Percentiles rank a stretch among this genome's conserved stretches.
Conservation (phyloP, 1,140 invertebrate species). For the Agrypnia vestita region DNA sequence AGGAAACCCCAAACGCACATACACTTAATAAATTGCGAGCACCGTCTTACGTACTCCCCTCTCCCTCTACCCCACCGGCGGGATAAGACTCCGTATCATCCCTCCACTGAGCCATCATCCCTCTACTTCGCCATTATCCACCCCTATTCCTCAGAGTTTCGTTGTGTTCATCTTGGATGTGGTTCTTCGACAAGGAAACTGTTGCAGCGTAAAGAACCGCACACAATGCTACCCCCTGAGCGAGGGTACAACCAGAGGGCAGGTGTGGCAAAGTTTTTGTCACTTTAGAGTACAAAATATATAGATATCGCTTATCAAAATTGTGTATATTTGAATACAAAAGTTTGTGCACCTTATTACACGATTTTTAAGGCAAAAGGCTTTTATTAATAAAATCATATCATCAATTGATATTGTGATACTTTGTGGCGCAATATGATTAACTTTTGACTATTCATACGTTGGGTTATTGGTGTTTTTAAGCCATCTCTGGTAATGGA, state of each 20-base stretch:
- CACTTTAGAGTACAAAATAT: too few relatives aligned
- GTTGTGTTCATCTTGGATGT: slow-evolving; percentile 41
- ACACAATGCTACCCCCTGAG: slow-evolving; percentile 44
- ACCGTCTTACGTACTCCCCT: slow-evolving; percentile 18
- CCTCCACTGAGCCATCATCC: slow-evolving; percentile 15
- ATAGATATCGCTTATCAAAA: too few relatives aligned
- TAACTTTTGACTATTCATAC: too few relatives aligned
- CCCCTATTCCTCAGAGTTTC: slow-evolving; percentile 37
- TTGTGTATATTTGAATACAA: too few relatives aligned
- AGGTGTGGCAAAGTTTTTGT: too few relatives aligned
- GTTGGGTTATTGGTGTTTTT: too few relatives aligned
- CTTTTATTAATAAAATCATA: too few relatives aligned
- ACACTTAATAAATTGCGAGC: slow-evolving; percentile 39
- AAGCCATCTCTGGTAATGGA: too few relatives aligned
- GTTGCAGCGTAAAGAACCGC: slow-evolving; percentile 50
- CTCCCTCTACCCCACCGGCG: not conserved
- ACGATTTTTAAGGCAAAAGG: too few relatives aligned
- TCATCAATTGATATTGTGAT: too few relatives aligned
- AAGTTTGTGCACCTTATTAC: too few relatives aligned
- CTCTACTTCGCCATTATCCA: slow-evolving; percentile 35
- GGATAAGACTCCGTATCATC: slow-evolving; percentile 29
- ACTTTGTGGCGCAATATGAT: too few relatives aligned
- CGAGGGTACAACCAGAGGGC: not conserved
- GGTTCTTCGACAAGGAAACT: slow-evolving; percentile 45
- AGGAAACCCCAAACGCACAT: slow-evolving; percentile 31